Conservation (phyloP, 2,113 vertebrate genomes). For the Anoplopoma fimbria region DNA sequence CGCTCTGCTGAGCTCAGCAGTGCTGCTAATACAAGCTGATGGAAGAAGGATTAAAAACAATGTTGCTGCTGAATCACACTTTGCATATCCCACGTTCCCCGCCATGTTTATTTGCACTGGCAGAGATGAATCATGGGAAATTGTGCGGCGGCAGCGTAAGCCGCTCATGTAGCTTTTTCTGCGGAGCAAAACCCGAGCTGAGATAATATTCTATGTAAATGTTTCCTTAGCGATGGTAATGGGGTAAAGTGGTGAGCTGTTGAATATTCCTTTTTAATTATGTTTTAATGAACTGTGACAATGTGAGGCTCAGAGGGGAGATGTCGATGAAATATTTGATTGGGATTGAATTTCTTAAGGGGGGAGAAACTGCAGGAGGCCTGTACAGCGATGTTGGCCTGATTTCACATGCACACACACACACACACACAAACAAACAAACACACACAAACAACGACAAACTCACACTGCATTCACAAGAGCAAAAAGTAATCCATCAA, state of each 20-base stretch:
- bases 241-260: conserved; percentile 55
- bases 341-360: conserved; percentile 51
- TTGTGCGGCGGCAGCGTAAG: conserved; percentile 21
- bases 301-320: conserved; percentile 55
- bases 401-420: conserved; percentile 10
- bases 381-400: background rate
- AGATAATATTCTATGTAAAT: conserved; percentile 45
- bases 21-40: conserved; percentile 66
- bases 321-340: conserved; percentile 61
- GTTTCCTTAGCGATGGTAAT: conserved; percentile 65
- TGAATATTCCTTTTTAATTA: conserved; percentile 72
- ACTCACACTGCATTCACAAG: conserved; percentile 10
- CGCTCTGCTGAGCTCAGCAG: conserved; percentile 61
- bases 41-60: conserved; percentile 74
- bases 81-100: conserved; percentile 46
- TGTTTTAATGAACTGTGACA: conserved; percentile 76
- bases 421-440: conserved; percentile 11
- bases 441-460: conserved; percentile 3
- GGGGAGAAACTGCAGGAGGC: conserved; percentile 9
- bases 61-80: conserved; percentile 58
- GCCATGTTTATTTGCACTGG: conserved; percentile 49
- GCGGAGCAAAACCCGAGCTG: conserved; percentile 40
- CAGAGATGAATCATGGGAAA: conserved; percentile 52
- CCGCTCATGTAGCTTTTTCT: conserved; percentile 19
- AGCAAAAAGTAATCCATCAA: conserved; percentile 33